Base-by-base conservation (phyloP, 2,113 vertebrate genomes). In the Plectropomus leopardus region DNA sequence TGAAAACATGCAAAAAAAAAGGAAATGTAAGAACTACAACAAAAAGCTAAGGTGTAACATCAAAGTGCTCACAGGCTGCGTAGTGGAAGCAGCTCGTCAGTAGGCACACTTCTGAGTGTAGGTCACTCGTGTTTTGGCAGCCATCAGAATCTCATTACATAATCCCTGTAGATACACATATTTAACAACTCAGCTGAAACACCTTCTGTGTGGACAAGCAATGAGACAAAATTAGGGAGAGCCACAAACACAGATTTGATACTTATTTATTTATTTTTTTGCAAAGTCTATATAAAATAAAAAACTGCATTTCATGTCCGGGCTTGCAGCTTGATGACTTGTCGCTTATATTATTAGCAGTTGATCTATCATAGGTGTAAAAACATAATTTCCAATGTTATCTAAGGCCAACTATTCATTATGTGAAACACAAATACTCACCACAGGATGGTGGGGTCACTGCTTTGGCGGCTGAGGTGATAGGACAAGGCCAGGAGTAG, bases 391-490 rank as follows among this genome's bases (percentile, higher is more conserved):
- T 23, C 24, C 4, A 34, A 10, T 17, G 2, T 16, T 21, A 48
- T 21, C 10, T 15, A 13, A 75, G 13, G 23, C 1, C 23, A 16
- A n/a, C 32, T n/a, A 23, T 0, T 42, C 24, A 42, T 58, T n/a
- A 51, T 36, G 8, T 45, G 10, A 75, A 79, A 30, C 10, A 50
- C 32, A 55, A 59, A 72, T 71, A 94, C 96, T 91, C 67, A 98
- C 97, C 97, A 97, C 59, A 98, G 93, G 73, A 97, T 95, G 1
- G 96, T 95, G 47, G 96, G 96, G 83, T 98, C 96, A 1, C 97
- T 98, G 95, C 96, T 97, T 90, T 98, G 97, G 45, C 97, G 96
- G 90, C 97, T 97, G 71, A 98, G 94, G 89, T 98, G 97, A 89
- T 97, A 98, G 48, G 96, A 97, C 72, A 97, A 91, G 4, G 97